Evolutionary conservation across 1,140 invertebrate genomes (phyloP).

Genomic region (Rhizoglyphus robini): DNA sequence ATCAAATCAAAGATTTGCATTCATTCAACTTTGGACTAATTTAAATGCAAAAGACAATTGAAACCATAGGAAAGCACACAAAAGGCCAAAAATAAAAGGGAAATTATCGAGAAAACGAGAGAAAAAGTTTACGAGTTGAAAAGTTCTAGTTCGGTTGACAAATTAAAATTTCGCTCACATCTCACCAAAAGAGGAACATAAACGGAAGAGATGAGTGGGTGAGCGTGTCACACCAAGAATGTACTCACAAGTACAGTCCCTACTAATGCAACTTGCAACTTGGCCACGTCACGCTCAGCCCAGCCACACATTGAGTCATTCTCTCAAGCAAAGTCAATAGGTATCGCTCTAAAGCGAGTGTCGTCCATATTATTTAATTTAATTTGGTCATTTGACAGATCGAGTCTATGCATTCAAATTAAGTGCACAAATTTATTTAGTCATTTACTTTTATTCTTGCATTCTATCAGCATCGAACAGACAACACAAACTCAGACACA

Average conservation of each 20-base stretch:
- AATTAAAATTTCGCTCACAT: conserved; percentile 10
- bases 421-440: neutral
- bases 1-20: too few relatives aligned
- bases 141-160: conserved; percentile 9
- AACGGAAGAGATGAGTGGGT: neutral
- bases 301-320: too few relatives aligned
- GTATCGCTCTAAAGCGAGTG: too few relatives aligned
- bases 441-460: neutral
- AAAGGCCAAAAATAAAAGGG: neutral
- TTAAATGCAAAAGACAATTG: conserved; percentile 13
- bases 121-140: neutral
- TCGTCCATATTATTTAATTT: neutral
- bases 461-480: too few relatives aligned
- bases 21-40: too few relatives aligned
- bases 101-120: neutral
- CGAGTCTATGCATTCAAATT: conserved; percentile 3
- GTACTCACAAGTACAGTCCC: too few relatives aligned
- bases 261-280: too few relatives aligned
- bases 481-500: too few relatives aligned
- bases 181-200: neutral
- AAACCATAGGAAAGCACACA: neutral
- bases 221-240: too few relatives aligned
- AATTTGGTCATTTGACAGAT: neutral
- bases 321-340: too few relatives aligned
- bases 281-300: too few relatives aligned